Base-by-base conservation (phyloP, 2,888 invertebrate genomes). In the Hartigia nigra region DNA sequence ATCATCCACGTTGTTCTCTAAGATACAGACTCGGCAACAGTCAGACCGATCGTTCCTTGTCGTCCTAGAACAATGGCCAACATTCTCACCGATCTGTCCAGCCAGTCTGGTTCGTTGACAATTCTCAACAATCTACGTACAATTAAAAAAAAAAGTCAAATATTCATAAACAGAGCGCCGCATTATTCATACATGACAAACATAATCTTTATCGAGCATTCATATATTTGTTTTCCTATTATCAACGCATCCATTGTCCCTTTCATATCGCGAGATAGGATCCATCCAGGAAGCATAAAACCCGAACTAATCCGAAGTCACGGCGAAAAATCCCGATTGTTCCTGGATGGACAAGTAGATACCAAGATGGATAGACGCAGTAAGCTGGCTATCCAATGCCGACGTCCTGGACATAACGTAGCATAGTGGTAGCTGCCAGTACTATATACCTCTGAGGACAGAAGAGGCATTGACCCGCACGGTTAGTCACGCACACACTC, bases 381-480 rank as follows among this genome's bases (percentile, higher is more conserved):
- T 55, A 55, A 55, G 14, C 55, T 55, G 55, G 55, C 55, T 55
- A 55, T 23, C 55, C 23, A 9, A 23, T 9, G 55, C 55, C 55
- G 55, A 55, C 31, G 72, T 72, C 34, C 74, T 37, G 79, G 74
- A 39, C 74, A 55, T 34, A 80, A 78, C 70, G 74, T 37, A 37
- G 80, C 74, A 80, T 80, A 82, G 83, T 79, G 81, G 83, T 84
- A 84, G 80, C 82, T 82, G 23, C 55, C 79, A 80, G 80, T 82
- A 85, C 34, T 55, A 80, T 78, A 74, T 81, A 82, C 82, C 81
- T 82, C 84, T 84, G 87, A 87, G 87, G 87, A 89, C 88, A 86
- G 84, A 81, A 80, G 83, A 89, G 89, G 86, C 89, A 89, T 89
- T 89, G 89, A 89, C 89, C 89, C 86, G 87, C 78, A 77, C 87